Evolutionary conservation across 2,797 vertebrate genomes (phyloP).

Genomic region (Enteromius paludinosus): DNA sequence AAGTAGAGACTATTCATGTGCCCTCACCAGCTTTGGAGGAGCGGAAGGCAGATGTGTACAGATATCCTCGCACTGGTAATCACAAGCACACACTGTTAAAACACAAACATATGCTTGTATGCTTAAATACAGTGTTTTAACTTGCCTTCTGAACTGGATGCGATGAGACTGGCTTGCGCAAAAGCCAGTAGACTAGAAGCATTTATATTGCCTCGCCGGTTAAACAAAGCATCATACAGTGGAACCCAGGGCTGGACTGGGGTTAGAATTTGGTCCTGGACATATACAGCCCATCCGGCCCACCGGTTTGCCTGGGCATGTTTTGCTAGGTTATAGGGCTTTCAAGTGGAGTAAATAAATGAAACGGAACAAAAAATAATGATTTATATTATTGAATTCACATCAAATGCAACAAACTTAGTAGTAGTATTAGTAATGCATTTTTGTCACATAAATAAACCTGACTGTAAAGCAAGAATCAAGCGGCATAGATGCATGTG

Average conservation of each 20-base stretch:
- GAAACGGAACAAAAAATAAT: too few species aligned
- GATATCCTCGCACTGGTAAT: slow-evolving; percentile 94
- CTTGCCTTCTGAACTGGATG: not conserved
- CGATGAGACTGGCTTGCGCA: not conserved
- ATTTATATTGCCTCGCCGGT: not conserved
- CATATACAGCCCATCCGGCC: too few species aligned
- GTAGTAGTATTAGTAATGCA: too few species aligned
- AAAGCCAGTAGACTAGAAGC: not conserved
- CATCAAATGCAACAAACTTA: too few species aligned
- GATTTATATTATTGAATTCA: too few species aligned
- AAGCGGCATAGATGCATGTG: not conserved
- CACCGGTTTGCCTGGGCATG: too few species aligned
- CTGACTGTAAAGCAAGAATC: too few species aligned
- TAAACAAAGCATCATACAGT: too few species aligned
- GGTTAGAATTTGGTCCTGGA: too few species aligned
- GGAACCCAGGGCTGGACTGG: not conserved
- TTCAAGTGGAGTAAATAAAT: too few species aligned
- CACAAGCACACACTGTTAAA: not conserved
- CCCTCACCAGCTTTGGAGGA: slow-evolving; percentile 95
- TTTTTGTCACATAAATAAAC: too few species aligned
- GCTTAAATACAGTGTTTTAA: not conserved
- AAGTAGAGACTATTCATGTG: slow-evolving; percentile 96
- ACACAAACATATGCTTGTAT: not conserved
- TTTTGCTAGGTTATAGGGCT: too few species aligned
- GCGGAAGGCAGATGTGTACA: slow-evolving; percentile 94